Evolutionary conservation across 2,888 invertebrate genomes (phyloP).

Genomic region (Drosophila neotestacea): DNA sequence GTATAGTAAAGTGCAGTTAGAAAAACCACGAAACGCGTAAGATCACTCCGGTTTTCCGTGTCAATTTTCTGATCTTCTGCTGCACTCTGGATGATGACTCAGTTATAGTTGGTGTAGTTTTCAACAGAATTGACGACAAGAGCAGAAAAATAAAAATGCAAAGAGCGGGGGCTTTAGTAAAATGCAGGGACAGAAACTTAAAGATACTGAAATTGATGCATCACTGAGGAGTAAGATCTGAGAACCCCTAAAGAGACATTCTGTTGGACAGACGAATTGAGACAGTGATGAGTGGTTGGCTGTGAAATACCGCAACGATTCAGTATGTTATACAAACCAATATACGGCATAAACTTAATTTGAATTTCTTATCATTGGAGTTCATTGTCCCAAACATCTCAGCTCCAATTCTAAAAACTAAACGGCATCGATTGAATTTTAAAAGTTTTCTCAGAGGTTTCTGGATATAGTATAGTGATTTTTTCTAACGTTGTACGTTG

Average conservation of each 20-base stretch:
- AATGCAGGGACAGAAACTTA: slow-evolving; percentile 48
- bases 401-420: not conserved
- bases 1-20: slow-evolving; percentile 40
- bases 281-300: slow-evolving; percentile 20
- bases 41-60: slow-evolving; percentile 24
- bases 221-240: slow-evolving; percentile 22
- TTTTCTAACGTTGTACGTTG: not conserved
- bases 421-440: slow-evolving; percentile 8
- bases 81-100: slow-evolving; percentile 48
- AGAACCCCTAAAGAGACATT: slow-evolving; percentile 16
- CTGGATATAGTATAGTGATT: not conserved
- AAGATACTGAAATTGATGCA: slow-evolving; percentile 51
- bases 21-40: slow-evolving; percentile 58
- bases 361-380: slow-evolving; percentile 24
- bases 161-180: slow-evolving; percentile 4
- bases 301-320: slow-evolving; percentile 35
- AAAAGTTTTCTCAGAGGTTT: not conserved
- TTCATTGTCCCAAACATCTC: slow-evolving; percentile 15
- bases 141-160: slow-evolving; percentile 16
- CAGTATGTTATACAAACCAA: slow-evolving; percentile 37
- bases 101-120: slow-evolving; percentile 47
- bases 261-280: not conserved
- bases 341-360: slow-evolving; percentile 14
- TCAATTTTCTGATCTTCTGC: slow-evolving; percentile 29
- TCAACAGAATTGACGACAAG: slow-evolving; percentile 43